Base-by-base conservation (phyloP, 2,888 invertebrate species). In the Eurois occulta region DNA sequence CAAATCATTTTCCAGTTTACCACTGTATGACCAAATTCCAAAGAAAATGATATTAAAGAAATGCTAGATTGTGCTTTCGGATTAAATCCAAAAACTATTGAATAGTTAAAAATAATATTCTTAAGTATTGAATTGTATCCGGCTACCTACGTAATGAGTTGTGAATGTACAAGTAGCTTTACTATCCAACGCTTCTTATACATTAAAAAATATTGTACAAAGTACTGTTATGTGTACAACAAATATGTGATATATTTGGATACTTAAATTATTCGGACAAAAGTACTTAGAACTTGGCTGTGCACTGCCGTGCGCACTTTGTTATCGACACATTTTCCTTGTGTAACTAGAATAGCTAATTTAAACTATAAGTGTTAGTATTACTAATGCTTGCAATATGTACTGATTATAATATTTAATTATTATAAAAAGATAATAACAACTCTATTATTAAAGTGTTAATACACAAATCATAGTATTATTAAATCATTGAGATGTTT, bases 1-100 rank as follows among this genome's bases (percentile, higher is more conserved):
- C 13, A 73, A 72, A 60, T 79, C 8, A 46, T 71, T 65, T 18
- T 66, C 41, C 66, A 75, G 48, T 69, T 21, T 75, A 75, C 52
- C 52, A 70, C 38, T 67, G 58, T 73, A 11, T 52, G 21, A 71
- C 52, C 13, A 73, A 84, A 84, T 88, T 87, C 75, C 76, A 83
- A 81, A 88, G 75, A 83, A 55, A 60, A 72, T 81, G 35, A 43
- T 72, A 66, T 75, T 77, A 80, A 75, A 64, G 16, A 67, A 77
- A 60, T n/a, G 66, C 58, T 52, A 78, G 69, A 55, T 71, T 80
- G 73, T 68, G 77, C 72, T 83, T 87, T 85, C 66, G 91, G 88
- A 91, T 91, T 7, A 86, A 89, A 91, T 89, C 89, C 90, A 85
- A 81, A 69, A 74, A 78, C 67, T 82, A 80, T 81, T 70, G 48